Evolutionary conservation across 1,140 invertebrate species (phyloP), one percentile per base, ranked within the genome.

Genomic region (Drosophila albomicans): DNA sequence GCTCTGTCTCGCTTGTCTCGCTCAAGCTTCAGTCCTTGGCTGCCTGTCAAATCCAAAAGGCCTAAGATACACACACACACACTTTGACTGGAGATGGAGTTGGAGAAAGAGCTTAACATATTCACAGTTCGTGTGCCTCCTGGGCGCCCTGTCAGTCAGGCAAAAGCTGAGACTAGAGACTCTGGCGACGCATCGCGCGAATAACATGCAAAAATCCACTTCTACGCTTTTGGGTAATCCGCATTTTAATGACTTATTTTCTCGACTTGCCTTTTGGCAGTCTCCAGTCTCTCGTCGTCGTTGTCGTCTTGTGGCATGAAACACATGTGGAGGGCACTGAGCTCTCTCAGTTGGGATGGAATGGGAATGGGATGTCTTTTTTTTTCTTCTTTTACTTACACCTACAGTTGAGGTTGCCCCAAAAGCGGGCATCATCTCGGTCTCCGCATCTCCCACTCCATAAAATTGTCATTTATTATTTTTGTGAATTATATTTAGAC

Each of bases 181-280:
- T 63, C 81, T 81, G 32, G 78, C 78, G 28, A 66, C 65, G 74
- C 82, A 67, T 69, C 75, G 73, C 82, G 72, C 84, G 79, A 80
- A 87, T 78, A 80, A 77, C 80, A 87, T 88, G 80, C 84, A 87
- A 79, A 81, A 87, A 87, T 87, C 85, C 80, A 80, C 84, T 87
- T 87, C 85, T 75, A 84, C 85, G 84, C 85, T 78, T 25, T 84
- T 80, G 66, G 85, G 84, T 88, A 87, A 87, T 87, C 84, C 84
- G 84, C 84, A 88, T 88, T 87, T 87, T 87, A 87, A 87, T 87
- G 84, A 87, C 84, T 87, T 87, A 87, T 87, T 87, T 88, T 89
- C 84, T 88, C 66, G 73, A 67, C 64, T 86, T 77, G 84, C 82
- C 82, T 79, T 82, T 82, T 86, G 82, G 71, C 82, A 79, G 74